Evolutionary conservation across 2,888 invertebrate species (phyloP).

Genomic region (Aspidapion aeneum): DNA sequence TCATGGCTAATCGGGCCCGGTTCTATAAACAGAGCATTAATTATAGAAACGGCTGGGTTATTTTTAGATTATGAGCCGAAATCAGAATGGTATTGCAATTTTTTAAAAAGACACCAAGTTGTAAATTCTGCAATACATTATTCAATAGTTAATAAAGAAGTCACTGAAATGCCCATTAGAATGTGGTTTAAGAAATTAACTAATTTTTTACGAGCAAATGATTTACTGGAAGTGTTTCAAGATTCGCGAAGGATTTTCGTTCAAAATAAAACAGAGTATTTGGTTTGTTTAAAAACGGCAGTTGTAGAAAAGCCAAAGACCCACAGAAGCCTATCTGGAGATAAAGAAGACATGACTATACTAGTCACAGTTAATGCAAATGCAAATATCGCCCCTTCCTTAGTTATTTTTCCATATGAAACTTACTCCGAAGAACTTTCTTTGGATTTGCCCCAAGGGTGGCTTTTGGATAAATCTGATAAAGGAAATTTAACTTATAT

Average conservation of each 20-base stretch:
- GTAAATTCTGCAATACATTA: neutral
- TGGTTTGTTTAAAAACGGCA: neutral
- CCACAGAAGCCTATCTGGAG: neutral
- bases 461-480: neutral
- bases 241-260: neutral
- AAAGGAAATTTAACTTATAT: neutral
- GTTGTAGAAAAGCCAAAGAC: neutral
- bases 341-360: neutral
- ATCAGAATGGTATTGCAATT: neutral
- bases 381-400: neutral
- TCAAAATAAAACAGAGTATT: neutral
- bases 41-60: too few relatives aligned
- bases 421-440: neutral
- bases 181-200: neutral
- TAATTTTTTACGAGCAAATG: neutral
- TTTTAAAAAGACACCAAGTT: neutral
- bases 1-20: too few relatives aligned
- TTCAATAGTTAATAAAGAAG: neutral
- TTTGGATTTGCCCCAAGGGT: neutral
- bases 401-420: neutral
- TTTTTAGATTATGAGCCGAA: too few relatives aligned
- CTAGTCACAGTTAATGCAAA: neutral
- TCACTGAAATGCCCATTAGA: neutral
- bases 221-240: neutral
- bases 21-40: too few relatives aligned